Percentiles rank a stretch among this genome's conserved stretches.
Conservation (phyloP, 2,888 invertebrate genomes). For the Drosophila hamatofila region DNA sequence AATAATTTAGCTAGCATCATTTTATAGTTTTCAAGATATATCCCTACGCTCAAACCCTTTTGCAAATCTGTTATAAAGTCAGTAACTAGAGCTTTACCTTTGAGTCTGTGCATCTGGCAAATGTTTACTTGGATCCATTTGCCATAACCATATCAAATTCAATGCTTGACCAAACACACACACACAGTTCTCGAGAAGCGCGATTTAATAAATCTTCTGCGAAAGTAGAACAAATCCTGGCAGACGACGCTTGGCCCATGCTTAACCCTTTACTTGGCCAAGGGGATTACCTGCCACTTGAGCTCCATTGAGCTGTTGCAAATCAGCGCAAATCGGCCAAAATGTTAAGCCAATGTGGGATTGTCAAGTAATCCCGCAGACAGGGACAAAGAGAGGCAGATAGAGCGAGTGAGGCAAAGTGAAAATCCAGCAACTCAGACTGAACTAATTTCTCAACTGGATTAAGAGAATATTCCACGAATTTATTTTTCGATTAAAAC, state of each 20-base stretch:
- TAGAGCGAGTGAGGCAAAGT: constrained; percentile 1
- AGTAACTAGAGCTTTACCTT: constrained; percentile 14
- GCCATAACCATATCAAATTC: constrained; percentile 19
- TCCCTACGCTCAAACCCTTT: background rate
- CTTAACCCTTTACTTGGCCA: constrained; percentile 66
- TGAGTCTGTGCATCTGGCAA: constrained; percentile 1
- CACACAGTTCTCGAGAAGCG: constrained; percentile 47
- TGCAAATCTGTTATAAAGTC: constrained; percentile 21
- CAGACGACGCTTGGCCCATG: constrained; percentile 32
- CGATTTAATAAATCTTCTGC: constrained; percentile 61
- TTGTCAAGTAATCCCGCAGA: constrained; percentile 57
- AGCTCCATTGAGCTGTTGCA: constrained; percentile 75
- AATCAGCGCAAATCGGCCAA: constrained; percentile 60
- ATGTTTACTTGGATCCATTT: constrained; percentile 50
- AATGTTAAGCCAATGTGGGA: constrained; percentile 56
- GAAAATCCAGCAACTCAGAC: constrained; percentile 40
- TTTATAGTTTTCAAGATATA: background rate
- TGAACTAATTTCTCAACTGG: constrained; percentile 65
- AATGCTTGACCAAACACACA: constrained; percentile 1
- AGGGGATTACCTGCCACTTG: constrained; percentile 70
- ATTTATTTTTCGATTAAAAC: constrained; percentile 45
- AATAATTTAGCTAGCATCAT: background rate
- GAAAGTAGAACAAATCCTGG: constrained; percentile 68
- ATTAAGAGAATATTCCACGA: constrained; percentile 61
- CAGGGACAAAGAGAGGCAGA: constrained; percentile 1